These are phyloP conservation scores for Esox niger DNA, from an alignment of 2,113 vertebrate species.

Conservation along the genomic window DNA sequence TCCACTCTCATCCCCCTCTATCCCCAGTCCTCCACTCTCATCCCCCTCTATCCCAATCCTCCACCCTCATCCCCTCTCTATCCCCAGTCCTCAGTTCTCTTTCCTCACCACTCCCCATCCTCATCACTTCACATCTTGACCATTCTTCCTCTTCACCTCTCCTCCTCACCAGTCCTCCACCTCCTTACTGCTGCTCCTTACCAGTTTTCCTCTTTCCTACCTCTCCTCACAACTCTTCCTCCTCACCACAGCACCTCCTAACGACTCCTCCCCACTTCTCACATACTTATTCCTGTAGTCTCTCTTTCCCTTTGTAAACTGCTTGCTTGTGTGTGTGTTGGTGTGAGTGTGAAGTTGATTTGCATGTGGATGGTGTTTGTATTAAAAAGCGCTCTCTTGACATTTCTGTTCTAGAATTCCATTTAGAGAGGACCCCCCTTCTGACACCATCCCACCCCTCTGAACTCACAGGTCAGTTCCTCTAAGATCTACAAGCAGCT, in stretches of 20 bases:
- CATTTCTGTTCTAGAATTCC: conserved; percentile 95
- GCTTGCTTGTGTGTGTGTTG: conserved; percentile 23
- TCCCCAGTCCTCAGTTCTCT: too few species aligned
- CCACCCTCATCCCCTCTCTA: too few species aligned
- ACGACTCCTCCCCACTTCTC: conserved; percentile 9
- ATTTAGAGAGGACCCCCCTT: conserved; percentile 99
- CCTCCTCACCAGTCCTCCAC: too few species aligned
- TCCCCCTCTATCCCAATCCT: too few species aligned
- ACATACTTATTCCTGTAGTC: conserved; percentile 39
- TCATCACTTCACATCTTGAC: background rate
- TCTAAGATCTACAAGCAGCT: background rate
- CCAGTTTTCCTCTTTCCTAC: conserved; percentile 33
- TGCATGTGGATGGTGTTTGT: conserved; percentile 36
- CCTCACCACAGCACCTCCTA: background rate
- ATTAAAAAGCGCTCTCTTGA: conserved; percentile 54
- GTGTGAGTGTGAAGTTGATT: conserved; percentile 39
- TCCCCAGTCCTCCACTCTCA: too few species aligned
- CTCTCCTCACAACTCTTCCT: conserved; percentile 15
- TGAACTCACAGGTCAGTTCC: conserved; percentile 97
- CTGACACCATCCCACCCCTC: conserved; percentile 96
- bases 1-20: too few species aligned
- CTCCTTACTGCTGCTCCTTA: conserved; percentile 19
- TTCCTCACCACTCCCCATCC: too few species aligned
- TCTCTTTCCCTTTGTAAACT: conserved; percentile 19
- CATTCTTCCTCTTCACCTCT: background rate